These are phyloP conservation scores for Heliconius hewitsoni DNA, from an alignment of 1,140 invertebrate genomes.

Conservation along the genomic window DNA sequence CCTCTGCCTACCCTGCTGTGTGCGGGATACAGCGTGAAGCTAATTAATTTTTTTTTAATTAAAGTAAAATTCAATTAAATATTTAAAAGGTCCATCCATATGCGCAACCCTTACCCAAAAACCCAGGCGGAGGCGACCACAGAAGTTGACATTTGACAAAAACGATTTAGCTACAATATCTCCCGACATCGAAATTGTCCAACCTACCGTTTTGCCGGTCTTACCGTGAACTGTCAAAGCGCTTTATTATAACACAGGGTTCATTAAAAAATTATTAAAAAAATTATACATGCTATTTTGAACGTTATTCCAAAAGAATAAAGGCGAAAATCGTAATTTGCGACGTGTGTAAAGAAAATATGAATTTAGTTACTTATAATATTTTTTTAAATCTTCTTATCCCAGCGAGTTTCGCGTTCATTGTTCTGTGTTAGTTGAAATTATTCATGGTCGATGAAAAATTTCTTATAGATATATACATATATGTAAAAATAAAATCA, in stretches of 20 bases:
- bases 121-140: slow-evolving; percentile 59
- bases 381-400: slow-evolving; percentile 54
- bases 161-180: slow-evolving; percentile 66
- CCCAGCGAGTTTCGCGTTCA: slow-evolving; percentile 52
- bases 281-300: slow-evolving; percentile 13
- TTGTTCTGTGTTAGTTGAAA: slow-evolving; percentile 19
- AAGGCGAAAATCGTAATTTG: slow-evolving; percentile 36
- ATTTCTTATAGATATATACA: background rate
- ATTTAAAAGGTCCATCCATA: background rate
- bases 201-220: slow-evolving; percentile 74
- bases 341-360: slow-evolving; percentile 53
- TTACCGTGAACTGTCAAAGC: slow-evolving; percentile 77
- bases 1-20: too few relatives aligned
- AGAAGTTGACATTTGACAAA: slow-evolving; percentile 80
- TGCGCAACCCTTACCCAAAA: slow-evolving; percentile 43
- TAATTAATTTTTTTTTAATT: too few relatives aligned
- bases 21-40: too few relatives aligned
- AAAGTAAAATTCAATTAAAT: background rate
- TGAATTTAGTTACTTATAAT: slow-evolving; percentile 73
- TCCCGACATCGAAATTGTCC: slow-evolving; percentile 72
- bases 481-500: too few relatives aligned
- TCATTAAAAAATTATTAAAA: slow-evolving; percentile 24
- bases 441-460: background rate
- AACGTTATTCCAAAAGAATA: slow-evolving; percentile 35
- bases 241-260: slow-evolving; percentile 58